Percentiles rank a stretch among this genome's conserved stretches.
Conservation (phyloP, 2,113 vertebrate species). For the Antigone vipio region DNA sequence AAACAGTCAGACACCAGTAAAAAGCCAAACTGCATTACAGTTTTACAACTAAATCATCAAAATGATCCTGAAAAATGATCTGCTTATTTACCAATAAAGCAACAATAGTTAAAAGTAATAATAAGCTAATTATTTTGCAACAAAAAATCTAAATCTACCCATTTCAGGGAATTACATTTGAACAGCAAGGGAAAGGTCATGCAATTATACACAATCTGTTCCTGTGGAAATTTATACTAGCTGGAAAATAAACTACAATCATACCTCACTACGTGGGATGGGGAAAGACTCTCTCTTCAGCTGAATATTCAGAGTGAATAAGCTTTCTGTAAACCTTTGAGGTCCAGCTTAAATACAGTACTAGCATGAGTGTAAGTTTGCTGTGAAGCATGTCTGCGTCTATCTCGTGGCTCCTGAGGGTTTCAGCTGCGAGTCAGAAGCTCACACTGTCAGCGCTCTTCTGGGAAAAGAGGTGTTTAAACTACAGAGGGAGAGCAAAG, state of each 20-base stretch:
- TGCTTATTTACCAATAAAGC: neutral
- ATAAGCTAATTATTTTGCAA: neutral
- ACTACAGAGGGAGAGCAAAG: neutral
- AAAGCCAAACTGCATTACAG: neutral
- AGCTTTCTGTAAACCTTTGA: neutral
- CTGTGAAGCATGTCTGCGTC: neutral
- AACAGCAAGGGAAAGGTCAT: neutral
- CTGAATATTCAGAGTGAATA: neutral
- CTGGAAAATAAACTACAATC: neutral
- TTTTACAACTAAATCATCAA: neutral
- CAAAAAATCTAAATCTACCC: neutral
- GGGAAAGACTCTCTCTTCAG: neutral
- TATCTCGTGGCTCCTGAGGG: neutral
- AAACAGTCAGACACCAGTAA: neutral
- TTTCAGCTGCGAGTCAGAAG: neutral
- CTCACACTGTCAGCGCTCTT: accelerated
- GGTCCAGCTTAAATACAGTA: neutral
- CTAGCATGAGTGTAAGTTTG: neutral
- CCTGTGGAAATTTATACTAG: neutral
- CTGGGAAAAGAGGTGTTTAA: neutral
- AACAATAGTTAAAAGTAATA: neutral
- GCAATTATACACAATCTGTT: neutral
- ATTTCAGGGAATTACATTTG: neutral
- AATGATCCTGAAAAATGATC: neutral
- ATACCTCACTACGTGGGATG: accelerated